Evolutionary conservation across 1,140 invertebrate species (phyloP), one percentile per base, ranked within the genome.

Genomic region (Aphaenogaster ashmeadi): DNA sequence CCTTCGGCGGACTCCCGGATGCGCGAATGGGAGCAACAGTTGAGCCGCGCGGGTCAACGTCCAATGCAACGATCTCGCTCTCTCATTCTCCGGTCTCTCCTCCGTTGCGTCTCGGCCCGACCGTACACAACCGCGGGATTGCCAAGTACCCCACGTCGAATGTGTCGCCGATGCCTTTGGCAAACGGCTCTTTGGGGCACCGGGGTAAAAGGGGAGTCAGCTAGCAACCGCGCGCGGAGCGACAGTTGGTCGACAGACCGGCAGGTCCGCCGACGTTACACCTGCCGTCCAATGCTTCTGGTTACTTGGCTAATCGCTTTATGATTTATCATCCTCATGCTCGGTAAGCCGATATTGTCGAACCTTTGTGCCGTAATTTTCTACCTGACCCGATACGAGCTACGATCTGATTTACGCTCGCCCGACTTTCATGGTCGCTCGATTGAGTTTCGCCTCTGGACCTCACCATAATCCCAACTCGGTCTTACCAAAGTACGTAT

Each of bases 1-100:
- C 78, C 64, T 80, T 87, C 75, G 71, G 60, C 52, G 62, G 56
- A 47, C 78, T 89, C 87, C 89, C 89, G 89, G 90, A 88, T 91
- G 79, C 83, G 33, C 89, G 87, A 91, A 91, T 91, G 87, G 87
- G 89, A 91, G 90, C 90, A 91, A 91, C 90, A 91, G 90, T 91
- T 91, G 90, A 91, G 74, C 74, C 87, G 71, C 84, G 74, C 87
- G 87, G 90, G 90, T 91, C 90, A 91, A 91, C 87, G 90, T 91
- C 90, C 90, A 91, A 91, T 77, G 62, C 58, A 50, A 47, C 41
- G 84, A 75, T 85, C 79, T 79, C 47, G 85, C 78, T 66, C 56
- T 67, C 62, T 77, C 81, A 52, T 44, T 87, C 58, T 72, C 47
- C 27, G n/a, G 21, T n/a, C 72, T 58, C 78, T 85, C 33, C 86